Evolutionary conservation across 2,797 vertebrate genomes (phyloP).

Genomic region (Falco columbarius): DNA sequence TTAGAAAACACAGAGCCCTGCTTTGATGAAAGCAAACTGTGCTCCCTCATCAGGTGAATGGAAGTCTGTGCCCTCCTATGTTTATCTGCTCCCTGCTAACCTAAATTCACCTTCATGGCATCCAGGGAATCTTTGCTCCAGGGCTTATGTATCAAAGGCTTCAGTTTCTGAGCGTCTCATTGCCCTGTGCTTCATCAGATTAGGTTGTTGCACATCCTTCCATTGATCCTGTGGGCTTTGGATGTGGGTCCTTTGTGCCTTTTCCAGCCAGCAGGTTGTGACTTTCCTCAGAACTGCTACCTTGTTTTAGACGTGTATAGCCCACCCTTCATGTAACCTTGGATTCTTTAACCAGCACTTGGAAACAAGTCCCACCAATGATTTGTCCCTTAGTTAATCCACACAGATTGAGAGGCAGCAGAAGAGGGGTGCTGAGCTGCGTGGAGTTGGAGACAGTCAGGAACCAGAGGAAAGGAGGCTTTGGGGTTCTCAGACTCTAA

Average conservation of each 20-base stretch:
- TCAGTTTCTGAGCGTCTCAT: not conserved
- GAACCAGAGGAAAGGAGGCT: not conserved
- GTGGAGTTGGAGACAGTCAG: not conserved
- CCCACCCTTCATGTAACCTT: not conserved
- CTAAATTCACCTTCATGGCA: conserved; percentile 55
- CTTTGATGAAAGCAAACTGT: conserved; percentile 51
- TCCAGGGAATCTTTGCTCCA: conserved; percentile 57
- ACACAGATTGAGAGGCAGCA: not conserved
- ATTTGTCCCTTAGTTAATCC: not conserved
- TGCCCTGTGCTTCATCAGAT: not conserved
- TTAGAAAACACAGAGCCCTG: conserved; percentile 8
- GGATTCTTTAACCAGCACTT: not conserved
- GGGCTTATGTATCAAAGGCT: conserved; percentile 53
- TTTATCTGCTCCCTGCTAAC: conserved; percentile 59
- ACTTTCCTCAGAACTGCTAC: not conserved
- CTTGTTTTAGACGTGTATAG: not conserved
- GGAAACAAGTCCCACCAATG: not conserved
- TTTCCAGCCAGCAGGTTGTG: not conserved
- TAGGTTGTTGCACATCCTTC: not conserved
- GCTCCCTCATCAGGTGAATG: conserved; percentile 58
- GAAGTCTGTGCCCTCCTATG: conserved; percentile 39
- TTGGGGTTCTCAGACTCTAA: not conserved
- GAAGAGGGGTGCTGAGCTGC: not conserved
- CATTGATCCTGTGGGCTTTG: not conserved
- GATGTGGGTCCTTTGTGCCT: not conserved